Conservation (phyloP, 2,797 vertebrate species). For the Ambastaia sidthimunki region DNA sequence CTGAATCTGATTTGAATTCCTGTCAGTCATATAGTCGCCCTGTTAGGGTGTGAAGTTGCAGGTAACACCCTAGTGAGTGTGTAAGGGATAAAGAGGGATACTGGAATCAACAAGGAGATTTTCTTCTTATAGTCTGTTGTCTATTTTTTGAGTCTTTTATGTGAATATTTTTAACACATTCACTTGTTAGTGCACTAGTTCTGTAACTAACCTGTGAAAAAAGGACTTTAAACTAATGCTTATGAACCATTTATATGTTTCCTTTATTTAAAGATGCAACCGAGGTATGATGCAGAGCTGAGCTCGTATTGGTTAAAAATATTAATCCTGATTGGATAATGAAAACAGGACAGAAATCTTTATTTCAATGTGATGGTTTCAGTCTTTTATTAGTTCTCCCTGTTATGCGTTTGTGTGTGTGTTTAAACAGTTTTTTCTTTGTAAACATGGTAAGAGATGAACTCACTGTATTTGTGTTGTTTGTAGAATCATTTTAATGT, state of each 20-base stretch:
- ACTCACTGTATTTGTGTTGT: neutral
- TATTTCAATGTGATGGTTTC: neutral
- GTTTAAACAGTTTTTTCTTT: neutral
- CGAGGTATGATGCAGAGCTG: neutral
- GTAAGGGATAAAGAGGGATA: neutral
- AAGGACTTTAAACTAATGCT: conserved; percentile 1
- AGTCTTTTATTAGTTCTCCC: neutral
- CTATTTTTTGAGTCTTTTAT: neutral
- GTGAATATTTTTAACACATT: neutral
- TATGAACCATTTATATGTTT: conserved; percentile 3
- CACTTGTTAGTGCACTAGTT: neutral
- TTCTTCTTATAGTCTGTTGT: neutral
- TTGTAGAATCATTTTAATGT: neutral
- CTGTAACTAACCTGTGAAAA: conserved; percentile 23
- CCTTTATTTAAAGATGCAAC: neutral
- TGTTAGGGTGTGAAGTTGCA: neutral
- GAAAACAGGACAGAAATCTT: neutral
- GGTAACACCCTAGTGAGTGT: neutral
- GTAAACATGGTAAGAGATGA: conserved; percentile 2
- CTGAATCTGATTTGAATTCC: neutral
- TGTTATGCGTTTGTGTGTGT: neutral
- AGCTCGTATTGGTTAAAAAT: conserved; percentile 6
- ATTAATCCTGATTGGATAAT: neutral
- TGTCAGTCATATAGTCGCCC: neutral
- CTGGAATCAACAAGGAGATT: neutral